A percentile compares a stretch with the other conserved stretches of the same genome.
Evolutionary conservation across 2,888 invertebrate genomes (phyloP).

Genomic region (Abscondita cerata): DNA sequence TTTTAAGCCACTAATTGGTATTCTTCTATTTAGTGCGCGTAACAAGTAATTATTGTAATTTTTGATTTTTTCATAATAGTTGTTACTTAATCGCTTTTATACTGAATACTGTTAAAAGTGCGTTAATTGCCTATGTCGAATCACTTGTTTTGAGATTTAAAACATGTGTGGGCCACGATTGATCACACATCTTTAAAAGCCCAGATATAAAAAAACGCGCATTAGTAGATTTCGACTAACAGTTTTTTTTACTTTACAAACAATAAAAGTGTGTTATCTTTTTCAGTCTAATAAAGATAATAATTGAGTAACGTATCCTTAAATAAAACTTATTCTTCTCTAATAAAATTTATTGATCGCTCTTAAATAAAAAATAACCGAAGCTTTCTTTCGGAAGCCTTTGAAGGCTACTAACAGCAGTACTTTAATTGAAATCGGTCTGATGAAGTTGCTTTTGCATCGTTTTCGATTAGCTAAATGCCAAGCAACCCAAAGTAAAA

Average conservation of each 20-base stretch:
- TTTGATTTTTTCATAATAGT: conserved; percentile 1
- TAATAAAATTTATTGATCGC: neutral
- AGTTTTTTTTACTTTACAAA: too few relatives aligned
- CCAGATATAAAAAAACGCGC: too few relatives aligned
- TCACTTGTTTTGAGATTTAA: neutral
- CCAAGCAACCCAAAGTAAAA: conserved; percentile 12
- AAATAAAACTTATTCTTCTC: too few relatives aligned
- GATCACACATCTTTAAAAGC: conserved; percentile 6
- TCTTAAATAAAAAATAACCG: neutral
- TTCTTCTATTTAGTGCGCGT: neutral
- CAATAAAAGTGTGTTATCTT: too few relatives aligned
- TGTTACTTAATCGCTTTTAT: neutral
- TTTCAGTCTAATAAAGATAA: too few relatives aligned
- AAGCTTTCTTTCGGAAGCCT: conserved; percentile 14
- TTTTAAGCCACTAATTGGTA: neutral
- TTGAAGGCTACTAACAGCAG: conserved; percentile 16
- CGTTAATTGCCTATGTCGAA: conserved; percentile 6
- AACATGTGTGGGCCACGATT: conserved; percentile 12
- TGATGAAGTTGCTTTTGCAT: conserved; percentile 19
- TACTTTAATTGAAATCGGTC: conserved; percentile 21
- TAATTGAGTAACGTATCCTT: too few relatives aligned
- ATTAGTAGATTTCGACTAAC: too few relatives aligned
- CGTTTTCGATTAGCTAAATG: conserved; percentile 19
- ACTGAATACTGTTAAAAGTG: conserved; percentile 2
- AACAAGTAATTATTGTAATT: conserved; percentile 5